phyloP scores from a whole-genome alignment of 2,888 invertebrate genomes.

The Polymixis lichenea region DNA sequence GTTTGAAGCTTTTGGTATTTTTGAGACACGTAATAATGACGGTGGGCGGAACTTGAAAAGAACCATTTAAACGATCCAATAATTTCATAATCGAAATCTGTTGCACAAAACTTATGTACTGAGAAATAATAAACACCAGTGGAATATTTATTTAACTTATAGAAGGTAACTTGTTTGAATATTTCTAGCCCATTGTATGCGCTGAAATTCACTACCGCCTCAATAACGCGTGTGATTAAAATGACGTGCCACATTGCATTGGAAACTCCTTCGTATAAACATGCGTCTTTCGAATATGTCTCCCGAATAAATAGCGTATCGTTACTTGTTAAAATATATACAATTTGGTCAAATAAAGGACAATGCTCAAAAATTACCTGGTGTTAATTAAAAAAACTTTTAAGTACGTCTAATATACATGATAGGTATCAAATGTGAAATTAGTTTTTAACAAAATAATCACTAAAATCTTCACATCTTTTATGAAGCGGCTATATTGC shows the following conservation, averaged over 20 bases:
- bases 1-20: neutral
- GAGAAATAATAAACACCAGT: neutral
- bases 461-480: neutral
- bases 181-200: neutral
- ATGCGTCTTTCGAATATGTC: neutral
- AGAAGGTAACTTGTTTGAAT: neutral
- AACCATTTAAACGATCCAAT: neutral
- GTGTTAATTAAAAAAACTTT: neutral
- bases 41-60: neutral
- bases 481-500: neutral
- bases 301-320: neutral
- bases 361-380: neutral
- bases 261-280: neutral
- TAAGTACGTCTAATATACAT: neutral
- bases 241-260: neutral
- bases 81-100: neutral
- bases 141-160: neutral
- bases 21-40: too few species aligned
- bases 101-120: neutral
- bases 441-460: neutral
- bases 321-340: conserved; percentile 17
- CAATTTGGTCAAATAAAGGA: conserved; percentile 5
- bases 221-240: neutral
- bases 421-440: neutral
- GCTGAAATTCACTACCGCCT: neutral